Conservation (phyloP, 1,140 invertebrate species). For the Pemphigus obesinymphae region DNA sequence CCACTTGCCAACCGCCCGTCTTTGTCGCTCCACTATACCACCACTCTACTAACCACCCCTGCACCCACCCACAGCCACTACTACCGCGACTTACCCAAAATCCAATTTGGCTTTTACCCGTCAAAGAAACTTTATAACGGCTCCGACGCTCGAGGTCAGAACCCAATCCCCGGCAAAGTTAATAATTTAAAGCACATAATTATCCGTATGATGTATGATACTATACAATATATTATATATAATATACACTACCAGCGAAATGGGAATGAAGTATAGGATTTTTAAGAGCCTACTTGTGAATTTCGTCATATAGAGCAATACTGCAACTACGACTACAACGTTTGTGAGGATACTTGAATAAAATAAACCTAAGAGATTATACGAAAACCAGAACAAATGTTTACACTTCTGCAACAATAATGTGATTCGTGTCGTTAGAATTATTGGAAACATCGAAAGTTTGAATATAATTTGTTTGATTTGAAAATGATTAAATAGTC, state of each 20-base stretch:
- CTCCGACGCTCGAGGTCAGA: slow-evolving; percentile 24
- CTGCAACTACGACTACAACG: not conserved
- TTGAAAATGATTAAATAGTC: not conserved
- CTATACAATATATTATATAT: not conserved
- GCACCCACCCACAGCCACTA: not conserved
- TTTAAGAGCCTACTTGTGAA: not conserved
- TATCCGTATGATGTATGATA: slow-evolving; percentile 12
- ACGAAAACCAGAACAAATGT: not conserved
- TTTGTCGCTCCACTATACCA: not conserved
- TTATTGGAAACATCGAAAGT: not conserved
- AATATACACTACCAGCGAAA: not conserved
- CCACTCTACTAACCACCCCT: not conserved
- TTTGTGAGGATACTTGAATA: not conserved
- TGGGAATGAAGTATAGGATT: not conserved
- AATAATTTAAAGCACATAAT: slow-evolving; percentile 38
- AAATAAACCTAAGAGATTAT: not conserved
- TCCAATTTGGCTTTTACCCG: slow-evolving; percentile 38
- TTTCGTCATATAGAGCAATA: not conserved
- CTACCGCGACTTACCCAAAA: slow-evolving; percentile 8
- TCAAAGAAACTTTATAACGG: slow-evolving; percentile 38
- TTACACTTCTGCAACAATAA: not conserved
- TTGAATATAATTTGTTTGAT: not conserved
- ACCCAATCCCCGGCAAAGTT: slow-evolving; percentile 21
- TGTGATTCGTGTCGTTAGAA: not conserved
- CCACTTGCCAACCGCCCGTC: not conserved